A percentile compares a stretch with the other conserved stretches of the same genome.
These are phyloP conservation scores for Pseudochirops cupreus DNA, from an alignment of 2,797 vertebrate species.

Conservation along the genomic window DNA sequence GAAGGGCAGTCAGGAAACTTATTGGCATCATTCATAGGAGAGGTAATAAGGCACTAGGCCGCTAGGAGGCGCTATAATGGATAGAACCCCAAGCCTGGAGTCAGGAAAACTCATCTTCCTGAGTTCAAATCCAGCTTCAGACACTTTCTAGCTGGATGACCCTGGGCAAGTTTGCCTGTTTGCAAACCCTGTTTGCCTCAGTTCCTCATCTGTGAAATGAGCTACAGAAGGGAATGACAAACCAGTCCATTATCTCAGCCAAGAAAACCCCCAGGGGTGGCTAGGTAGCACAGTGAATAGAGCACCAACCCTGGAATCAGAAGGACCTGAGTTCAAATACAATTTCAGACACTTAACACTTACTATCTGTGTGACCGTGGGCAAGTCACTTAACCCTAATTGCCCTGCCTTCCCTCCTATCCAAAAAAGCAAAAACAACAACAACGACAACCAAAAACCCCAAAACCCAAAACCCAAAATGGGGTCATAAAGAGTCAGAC, in stretches of 20 bases:
- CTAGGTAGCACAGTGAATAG: too few relatives aligned
- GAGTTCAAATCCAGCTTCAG: background rate
- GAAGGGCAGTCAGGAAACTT: background rate
- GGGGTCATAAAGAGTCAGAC: background rate
- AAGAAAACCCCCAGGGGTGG: background rate
- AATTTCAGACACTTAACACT: too few relatives aligned
- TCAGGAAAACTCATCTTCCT: background rate
- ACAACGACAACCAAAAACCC: too few relatives aligned
- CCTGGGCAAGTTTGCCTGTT: background rate
- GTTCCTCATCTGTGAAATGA: background rate
- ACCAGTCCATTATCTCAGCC: background rate
- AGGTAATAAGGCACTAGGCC: background rate
- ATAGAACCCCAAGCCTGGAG: background rate
- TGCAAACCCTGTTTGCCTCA: background rate
- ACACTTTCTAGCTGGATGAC: background rate
- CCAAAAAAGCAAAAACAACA: too few relatives aligned
- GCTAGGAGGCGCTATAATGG: background rate
- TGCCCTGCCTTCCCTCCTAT: too few relatives aligned
- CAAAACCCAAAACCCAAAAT: background rate
- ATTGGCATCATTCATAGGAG: background rate
- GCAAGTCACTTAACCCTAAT: too few relatives aligned
- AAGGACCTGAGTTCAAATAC: too few relatives aligned
- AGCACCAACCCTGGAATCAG: too few relatives aligned
- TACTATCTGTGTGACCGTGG: too few relatives aligned
- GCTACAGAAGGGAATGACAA: background rate